These are phyloP conservation scores for Crax fasciolata DNA, from an alignment of 2,797 vertebrate genomes.

Conservation along the genomic window DNA sequence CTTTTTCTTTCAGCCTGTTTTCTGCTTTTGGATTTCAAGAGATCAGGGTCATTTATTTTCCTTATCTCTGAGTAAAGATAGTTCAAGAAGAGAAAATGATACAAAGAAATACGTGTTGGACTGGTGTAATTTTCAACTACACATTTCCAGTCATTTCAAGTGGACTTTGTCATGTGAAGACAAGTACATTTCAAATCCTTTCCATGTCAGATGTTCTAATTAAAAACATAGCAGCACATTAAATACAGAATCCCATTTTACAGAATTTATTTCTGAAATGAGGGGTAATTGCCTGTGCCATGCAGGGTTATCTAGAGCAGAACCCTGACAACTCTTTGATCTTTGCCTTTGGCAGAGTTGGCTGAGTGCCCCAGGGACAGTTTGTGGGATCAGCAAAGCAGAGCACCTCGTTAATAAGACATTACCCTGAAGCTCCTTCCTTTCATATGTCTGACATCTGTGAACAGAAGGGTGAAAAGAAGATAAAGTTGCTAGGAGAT, in stretches of 20 bases:
- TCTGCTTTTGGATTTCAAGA: neutral
- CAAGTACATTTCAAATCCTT: slow-evolving; percentile 1
- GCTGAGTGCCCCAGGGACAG: neutral
- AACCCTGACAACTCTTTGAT: neutral
- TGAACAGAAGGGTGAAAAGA: slow-evolving; percentile 4
- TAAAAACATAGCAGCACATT: neutral
- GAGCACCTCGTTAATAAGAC: neutral
- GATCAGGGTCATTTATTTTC: neutral
- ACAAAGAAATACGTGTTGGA: neutral
- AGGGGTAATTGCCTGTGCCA: neutral
- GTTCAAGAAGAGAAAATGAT: neutral
- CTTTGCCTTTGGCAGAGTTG: neutral
- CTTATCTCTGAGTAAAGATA: neutral
- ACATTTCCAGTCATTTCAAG: neutral
- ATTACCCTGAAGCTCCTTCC: neutral
- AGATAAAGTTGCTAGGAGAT: neutral
- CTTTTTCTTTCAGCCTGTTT: neutral
- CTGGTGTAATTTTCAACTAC: neutral
- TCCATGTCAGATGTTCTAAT: neutral
- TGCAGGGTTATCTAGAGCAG: neutral
- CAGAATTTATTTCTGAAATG: neutral
- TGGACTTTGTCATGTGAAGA: neutral
- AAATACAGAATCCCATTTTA: neutral
- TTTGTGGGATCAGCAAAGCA: slow-evolving; percentile 20
- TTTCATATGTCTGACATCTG: neutral